Evolutionary conservation across 2,888 invertebrate species (phyloP).

Genomic region (Netelia virgata): DNA sequence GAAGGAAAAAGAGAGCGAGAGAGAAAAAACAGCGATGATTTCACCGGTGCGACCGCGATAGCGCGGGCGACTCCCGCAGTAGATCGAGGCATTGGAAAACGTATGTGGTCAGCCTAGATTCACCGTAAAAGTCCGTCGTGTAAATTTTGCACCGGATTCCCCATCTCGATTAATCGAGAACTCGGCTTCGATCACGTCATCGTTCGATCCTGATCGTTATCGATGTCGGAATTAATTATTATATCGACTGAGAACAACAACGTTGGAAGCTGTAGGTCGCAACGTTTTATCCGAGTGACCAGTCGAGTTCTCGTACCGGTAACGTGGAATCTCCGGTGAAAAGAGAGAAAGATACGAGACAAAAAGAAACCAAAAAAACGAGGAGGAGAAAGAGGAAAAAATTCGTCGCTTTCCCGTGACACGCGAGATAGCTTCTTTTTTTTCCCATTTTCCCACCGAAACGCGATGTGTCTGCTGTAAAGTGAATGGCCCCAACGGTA

Average conservation of each 20-base stretch:
- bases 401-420: constrained; percentile 23
- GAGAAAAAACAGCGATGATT: background rate
- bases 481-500: constrained; percentile 66
- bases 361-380: too few species aligned
- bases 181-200: constrained; percentile 36
- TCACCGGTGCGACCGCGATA: background rate
- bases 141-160: constrained; percentile 25
- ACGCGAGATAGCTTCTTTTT: constrained; percentile 36
- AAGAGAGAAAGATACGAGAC: constrained; percentile 5
- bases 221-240: constrained; percentile 44
- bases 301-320: constrained; percentile 15
- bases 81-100: constrained; percentile 60
- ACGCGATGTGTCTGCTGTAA: constrained; percentile 25
- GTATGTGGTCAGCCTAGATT: constrained; percentile 59
- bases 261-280: background rate
- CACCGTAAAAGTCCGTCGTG: constrained; percentile 51
- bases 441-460: constrained; percentile 32
- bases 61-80: constrained; percentile 30
- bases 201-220: constrained; percentile 52
- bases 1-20: background rate
- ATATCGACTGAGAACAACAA: background rate
- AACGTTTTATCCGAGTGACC: constrained; percentile 2
- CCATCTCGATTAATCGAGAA: constrained; percentile 35
- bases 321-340: constrained; percentile 32
- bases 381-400: constrained; percentile 4